Evolutionary conservation across 2,888 invertebrate species (phyloP).

Genomic region (Harpalus rubripes): DNA sequence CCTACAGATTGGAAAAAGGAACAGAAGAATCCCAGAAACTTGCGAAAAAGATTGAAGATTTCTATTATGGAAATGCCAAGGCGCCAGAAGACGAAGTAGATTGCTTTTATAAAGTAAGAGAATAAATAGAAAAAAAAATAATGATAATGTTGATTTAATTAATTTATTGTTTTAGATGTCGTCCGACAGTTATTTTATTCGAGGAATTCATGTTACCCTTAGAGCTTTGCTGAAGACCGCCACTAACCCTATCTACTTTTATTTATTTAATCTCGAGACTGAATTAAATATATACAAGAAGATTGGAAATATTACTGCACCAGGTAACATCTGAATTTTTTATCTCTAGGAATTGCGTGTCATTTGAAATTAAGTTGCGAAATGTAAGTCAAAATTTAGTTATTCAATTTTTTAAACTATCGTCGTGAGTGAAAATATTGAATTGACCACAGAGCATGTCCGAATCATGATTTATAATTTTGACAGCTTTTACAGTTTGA

Average conservation of each 20-base stretch:
- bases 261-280: slow-evolving; percentile 70
- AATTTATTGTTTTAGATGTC: slow-evolving; percentile 25
- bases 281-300: slow-evolving; percentile 69
- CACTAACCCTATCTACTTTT: slow-evolving; percentile 70
- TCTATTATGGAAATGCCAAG: slow-evolving; percentile 77
- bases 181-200: slow-evolving; percentile 70
- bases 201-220: slow-evolving; percentile 69
- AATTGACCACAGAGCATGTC: too few species aligned
- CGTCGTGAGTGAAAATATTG: too few species aligned
- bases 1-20: slow-evolving; percentile 72
- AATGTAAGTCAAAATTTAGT: too few species aligned
- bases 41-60: slow-evolving; percentile 75
- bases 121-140: neutral
- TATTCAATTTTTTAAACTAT: too few species aligned
- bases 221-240: slow-evolving; percentile 67
- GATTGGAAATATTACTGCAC: slow-evolving; percentile 65
- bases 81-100: slow-evolving; percentile 75
- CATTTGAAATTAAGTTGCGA: too few species aligned
- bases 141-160: neutral
- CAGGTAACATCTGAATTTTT: slow-evolving; percentile 66
- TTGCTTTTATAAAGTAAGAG: slow-evolving; percentile 13
- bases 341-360: too few species aligned
- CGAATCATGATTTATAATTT: too few species aligned
- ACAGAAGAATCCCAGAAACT: slow-evolving; percentile 72
- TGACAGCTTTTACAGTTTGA: too few species aligned